Conservation (phyloP, 2,113 vertebrate genomes). For the Gymnarchus niloticus region DNA sequence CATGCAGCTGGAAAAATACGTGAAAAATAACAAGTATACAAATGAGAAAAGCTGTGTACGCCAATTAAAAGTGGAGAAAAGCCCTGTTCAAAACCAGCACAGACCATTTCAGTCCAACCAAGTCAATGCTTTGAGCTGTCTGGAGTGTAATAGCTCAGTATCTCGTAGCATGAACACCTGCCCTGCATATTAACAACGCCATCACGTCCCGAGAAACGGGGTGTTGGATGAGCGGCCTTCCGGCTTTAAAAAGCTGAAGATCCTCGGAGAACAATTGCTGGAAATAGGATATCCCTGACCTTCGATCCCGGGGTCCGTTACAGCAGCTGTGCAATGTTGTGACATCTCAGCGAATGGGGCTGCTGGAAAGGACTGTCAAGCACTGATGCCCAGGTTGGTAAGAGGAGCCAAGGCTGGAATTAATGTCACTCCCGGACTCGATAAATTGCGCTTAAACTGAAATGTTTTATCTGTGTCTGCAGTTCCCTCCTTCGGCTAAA, state of each 20-base stretch:
- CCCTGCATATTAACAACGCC: background rate
- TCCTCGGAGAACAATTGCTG: constrained; percentile 50
- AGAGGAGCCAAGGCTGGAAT: constrained; percentile 4
- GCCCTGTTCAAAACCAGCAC: background rate
- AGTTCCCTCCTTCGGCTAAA: background rate
- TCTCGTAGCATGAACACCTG: constrained; percentile 15
- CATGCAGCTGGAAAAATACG: background rate
- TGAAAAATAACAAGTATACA: background rate
- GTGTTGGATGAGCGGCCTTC: background rate
- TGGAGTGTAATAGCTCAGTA: background rate
- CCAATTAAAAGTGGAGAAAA: no score
- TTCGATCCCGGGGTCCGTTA: constrained; percentile 27
- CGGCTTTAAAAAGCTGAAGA: constrained; percentile 41
- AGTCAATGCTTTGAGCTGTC: background rate
- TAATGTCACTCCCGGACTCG: constrained; percentile 3
- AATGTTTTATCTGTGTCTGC: constrained; percentile 28
- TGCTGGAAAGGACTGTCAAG: background rate
- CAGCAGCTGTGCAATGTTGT: constrained; percentile 28
- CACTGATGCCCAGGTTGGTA: background rate
- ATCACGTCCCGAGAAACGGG: background rate
- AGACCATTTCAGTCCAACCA: background rate
- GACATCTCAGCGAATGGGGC: background rate
- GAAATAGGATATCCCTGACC: constrained; percentile 49
- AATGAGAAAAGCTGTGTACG: background rate
- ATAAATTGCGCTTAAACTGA: constrained; percentile 31